Percentiles rank a stretch among this genome's conserved stretches.
Conservation (phyloP, 1,140 invertebrate genomes). For the Drosophila virilis region DNA sequence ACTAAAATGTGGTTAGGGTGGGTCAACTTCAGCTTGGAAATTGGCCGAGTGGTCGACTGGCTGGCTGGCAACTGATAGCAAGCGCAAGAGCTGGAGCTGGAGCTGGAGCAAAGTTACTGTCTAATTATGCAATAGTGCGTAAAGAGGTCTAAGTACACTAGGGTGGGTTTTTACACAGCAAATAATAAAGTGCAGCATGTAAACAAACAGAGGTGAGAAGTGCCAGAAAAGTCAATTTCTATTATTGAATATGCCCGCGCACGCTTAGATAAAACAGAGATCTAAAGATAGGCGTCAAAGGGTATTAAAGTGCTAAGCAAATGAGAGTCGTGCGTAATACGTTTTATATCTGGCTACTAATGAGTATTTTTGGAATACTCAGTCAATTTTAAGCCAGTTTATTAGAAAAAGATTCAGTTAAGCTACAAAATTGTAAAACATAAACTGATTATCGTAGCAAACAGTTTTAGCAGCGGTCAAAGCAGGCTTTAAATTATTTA, state of each 20-base stretch:
- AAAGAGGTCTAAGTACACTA: slow-evolving; percentile 43
- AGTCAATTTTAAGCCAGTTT: not conserved
- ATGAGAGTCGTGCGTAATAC: not conserved
- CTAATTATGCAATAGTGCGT: slow-evolving; percentile 68
- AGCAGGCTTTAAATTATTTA: too few species aligned
- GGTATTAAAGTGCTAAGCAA: not conserved
- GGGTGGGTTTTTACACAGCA: not conserved
- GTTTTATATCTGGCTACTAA: too few species aligned
- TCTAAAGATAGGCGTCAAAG: slow-evolving; percentile 10
- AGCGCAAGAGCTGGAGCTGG: slow-evolving; percentile 3
- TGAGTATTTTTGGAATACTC: not conserved
- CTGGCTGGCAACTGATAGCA: slow-evolving; percentile 44
- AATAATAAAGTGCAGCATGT: slow-evolving; percentile 19
- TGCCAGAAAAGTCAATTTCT: slow-evolving; percentile 30
- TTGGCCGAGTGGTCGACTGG: slow-evolving; percentile 33
- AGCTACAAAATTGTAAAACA: too few species aligned
- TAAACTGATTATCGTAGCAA: too few species aligned
- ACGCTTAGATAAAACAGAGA: slow-evolving; percentile 8
- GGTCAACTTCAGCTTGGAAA: slow-evolving; percentile 44
- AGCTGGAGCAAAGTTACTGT: slow-evolving; percentile 38
- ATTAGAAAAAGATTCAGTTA: too few species aligned
- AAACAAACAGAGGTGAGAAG: slow-evolving; percentile 8
- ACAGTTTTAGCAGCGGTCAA: too few species aligned
- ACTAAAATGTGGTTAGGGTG: slow-evolving; percentile 68
- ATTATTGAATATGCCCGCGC: slow-evolving; percentile 16